A percentile compares a stretch with the other conserved stretches of the same genome.
Conservation (phyloP, 1,140 invertebrate species). For the Chlorops oryzae region DNA sequence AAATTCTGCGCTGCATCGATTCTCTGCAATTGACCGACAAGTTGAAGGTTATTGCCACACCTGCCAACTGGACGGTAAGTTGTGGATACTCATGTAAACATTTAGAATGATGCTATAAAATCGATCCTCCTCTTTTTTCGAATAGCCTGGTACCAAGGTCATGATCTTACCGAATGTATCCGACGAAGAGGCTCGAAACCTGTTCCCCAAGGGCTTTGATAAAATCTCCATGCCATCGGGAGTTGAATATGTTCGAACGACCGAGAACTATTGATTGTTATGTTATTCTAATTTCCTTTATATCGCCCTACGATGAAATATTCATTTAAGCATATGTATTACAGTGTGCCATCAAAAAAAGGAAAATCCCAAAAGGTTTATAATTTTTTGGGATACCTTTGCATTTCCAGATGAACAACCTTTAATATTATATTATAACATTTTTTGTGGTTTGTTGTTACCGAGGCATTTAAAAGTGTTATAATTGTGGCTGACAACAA, state of each 20-base stretch:
- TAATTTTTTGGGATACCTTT: too few species aligned
- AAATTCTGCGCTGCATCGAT: conserved; percentile 83
- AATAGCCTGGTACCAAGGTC: conserved; percentile 68
- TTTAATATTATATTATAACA: too few species aligned
- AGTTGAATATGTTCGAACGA: conserved; percentile 72
- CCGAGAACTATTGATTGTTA: conserved; percentile 57
- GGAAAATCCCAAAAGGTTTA: neutral
- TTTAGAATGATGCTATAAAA: too few species aligned
- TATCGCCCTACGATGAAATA: too few species aligned
- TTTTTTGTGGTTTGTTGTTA: too few species aligned
- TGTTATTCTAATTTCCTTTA: neutral
- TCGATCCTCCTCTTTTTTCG: conserved; percentile 15
- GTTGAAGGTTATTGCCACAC: conserved; percentile 69
- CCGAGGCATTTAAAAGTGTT: too few species aligned
- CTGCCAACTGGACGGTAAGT: conserved; percentile 79
- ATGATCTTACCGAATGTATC: conserved; percentile 75
- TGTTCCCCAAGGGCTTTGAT: conserved; percentile 69
- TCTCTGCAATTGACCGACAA: conserved; percentile 76
- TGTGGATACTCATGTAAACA: conserved; percentile 17
- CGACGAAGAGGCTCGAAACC: conserved; percentile 60
- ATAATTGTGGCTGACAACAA: too few species aligned
- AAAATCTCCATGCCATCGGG: conserved; percentile 69
- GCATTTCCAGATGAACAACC: too few species aligned
- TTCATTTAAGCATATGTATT: too few species aligned
- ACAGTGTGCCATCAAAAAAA: conserved; percentile 15